These are phyloP conservation scores for Poeciliopsis prolifica DNA, from an alignment of 2,113 vertebrate species.

Conservation along the genomic window DNA sequence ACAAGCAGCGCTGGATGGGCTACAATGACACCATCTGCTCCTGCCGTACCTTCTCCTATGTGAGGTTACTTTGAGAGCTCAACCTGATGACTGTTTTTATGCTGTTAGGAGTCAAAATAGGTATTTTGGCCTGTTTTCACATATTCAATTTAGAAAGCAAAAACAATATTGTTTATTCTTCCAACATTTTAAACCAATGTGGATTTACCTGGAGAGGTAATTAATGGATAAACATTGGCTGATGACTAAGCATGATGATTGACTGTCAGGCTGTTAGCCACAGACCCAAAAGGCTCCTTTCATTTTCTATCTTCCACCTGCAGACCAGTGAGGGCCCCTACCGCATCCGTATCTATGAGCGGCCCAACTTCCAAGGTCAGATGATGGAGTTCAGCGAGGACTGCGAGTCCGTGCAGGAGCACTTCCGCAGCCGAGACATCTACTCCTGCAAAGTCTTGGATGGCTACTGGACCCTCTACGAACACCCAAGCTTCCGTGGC, in stretches of 20 bases:
- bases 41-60: constrained; percentile 43
- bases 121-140: neutral
- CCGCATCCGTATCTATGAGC: constrained; percentile 82
- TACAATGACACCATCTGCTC: constrained; percentile 75
- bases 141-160: neutral
- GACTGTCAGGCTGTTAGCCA: neutral
- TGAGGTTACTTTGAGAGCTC: neutral
- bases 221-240: neutral
- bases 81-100: neutral
- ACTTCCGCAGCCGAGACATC: constrained; percentile 80
- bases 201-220: neutral
- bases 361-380: constrained; percentile 80
- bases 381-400: constrained; percentile 83
- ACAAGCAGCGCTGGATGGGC: constrained; percentile 77
- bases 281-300: neutral
- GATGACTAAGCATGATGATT: neutral
- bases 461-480: constrained; percentile 84
- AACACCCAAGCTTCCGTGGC: constrained; percentile 82
- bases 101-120: neutral
- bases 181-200: neutral
- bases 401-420: constrained; percentile 80
- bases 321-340: constrained; percentile 66
- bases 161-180: no score
- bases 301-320: neutral
- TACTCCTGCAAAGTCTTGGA: constrained; percentile 83